Evolutionary conservation across 2,797 vertebrate genomes (phyloP), one percentile per base, ranked within the genome.

Genomic region (Todus mexicanus): DNA sequence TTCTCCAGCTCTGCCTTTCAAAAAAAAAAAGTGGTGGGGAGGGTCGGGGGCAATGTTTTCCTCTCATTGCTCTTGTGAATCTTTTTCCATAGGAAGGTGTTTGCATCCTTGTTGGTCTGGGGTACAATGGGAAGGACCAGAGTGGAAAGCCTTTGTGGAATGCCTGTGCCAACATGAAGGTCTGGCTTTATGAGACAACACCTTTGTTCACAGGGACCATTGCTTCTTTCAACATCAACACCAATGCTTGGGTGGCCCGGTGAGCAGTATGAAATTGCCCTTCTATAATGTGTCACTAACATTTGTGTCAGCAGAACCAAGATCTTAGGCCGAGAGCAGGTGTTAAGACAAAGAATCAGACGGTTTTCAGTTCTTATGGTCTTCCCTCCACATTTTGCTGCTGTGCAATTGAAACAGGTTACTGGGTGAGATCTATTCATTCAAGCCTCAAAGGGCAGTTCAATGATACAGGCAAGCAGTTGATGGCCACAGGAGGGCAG

Each of bases 181-280:
- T 99, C 95, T 99, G 99, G 98, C 95, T 98, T 51, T 99, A 98
- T 64, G 99, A 99, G 97, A 99, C 99, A 53, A 99, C 98, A 2
- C 99, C 99, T 4, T 98, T 98, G 33, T 99, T 99, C 94, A 98
- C 97, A 8, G 99, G 99, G 91, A 99, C 99, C 84, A 99, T 99
- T 37, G 87, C 97, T 22, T 99, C 99, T 35, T 99, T 99, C 98
- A 99, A 99, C 97, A 99, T 98, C 96, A 99, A 99, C 97, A 99
- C 99, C 50, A 99, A 99, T 5, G 97, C 98, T 50, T 99, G 99
- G 99, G 98, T 98, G 63, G 98, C 99, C 83, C 98, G 99, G 99
- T 99, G 65, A 98, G 98, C 75, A 29, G 42, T 59, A 74, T 35
- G 35, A 6, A 60, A 40, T 29, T 70, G 45, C 54, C 22, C 13